Base-by-base conservation (phyloP, 92 coral and sea anemone species). In the Zoanthus sociatus region DNA sequence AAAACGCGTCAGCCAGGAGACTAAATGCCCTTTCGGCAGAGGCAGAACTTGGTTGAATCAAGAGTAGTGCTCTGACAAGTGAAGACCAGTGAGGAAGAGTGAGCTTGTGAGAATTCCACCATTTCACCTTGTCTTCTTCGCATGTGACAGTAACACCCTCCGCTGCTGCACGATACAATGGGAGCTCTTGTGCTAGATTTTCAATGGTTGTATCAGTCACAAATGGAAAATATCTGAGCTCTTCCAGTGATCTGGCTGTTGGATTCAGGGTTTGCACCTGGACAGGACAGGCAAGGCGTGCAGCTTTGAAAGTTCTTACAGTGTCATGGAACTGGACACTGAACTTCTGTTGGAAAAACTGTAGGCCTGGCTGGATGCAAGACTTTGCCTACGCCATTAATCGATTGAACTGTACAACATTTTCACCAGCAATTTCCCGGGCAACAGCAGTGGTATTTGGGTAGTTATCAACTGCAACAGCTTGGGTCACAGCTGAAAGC, bases 351-450 rank as follows among this genome's bases (percentile, higher is more conserved):
- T 70, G 88, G 63, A n/a, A 84, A 50, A 84, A 84, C 67, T 30
- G 63, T 78, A 84, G 88, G 73, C 88, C 69, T 32, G 88, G 88
- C 50, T 54, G 88, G 16, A 84, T 53, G 56, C 79, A 84, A 47
- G 88, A 68, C 66, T 84, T 71, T 20, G 88, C 88, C 47, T 84
- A 79, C 32, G 79, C 63, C 17, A 71, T 72, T 37, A 84, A 78
- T 47, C 63, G 88, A 9, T 84, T 71, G 46, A 47, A 31, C 18
- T 51, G 45, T 16, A 54, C 66, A 84, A 26, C 88, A n/a, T 85
- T 58, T 26, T 71, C 88, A 72, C 77, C 31, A 26, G 88, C 88
- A 20, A 53, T 85, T 72, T 73, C 82, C 44, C 88, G 82, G 48
- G 88, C 79, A 53, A 84, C 56, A 70, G 88, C 82, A 9, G 50